These are phyloP conservation scores for Rhinella marina DNA, from an alignment of 2,797 vertebrate species.

Conservation along the genomic window DNA sequence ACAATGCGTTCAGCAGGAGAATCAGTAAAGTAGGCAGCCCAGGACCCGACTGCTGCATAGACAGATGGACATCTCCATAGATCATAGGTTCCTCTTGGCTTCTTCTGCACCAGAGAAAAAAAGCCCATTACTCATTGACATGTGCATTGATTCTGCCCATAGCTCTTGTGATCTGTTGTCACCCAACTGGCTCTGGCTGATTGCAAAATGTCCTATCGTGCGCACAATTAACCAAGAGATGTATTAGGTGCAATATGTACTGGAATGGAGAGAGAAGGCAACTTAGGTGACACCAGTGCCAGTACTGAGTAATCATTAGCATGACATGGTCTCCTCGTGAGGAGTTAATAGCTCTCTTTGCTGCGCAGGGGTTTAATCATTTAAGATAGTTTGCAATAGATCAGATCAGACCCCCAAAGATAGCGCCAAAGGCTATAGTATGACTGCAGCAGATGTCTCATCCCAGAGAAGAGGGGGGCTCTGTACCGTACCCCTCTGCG, in stretches of 20 bases:
- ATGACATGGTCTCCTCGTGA: neutral
- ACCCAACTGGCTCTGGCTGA: conserved; percentile 11
- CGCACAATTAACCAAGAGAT: neutral
- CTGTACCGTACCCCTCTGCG: neutral
- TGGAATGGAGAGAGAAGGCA: conserved; percentile 17
- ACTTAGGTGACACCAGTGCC: conserved; percentile 20
- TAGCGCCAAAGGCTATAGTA: neutral
- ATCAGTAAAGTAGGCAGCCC: neutral
- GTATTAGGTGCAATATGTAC: conserved; percentile 24
- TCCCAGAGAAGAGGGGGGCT: neutral
- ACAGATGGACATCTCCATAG: neutral
- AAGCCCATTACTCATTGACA: neutral
- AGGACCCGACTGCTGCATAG: neutral
- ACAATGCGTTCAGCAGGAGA: conserved; percentile 1
- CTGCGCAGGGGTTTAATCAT: neutral
- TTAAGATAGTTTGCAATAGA: neutral
- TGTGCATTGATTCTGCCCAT: neutral
- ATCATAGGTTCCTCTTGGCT: neutral
- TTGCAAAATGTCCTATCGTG: neutral
- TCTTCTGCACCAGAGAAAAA: neutral
- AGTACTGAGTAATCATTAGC: neutral
- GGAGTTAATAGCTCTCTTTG: neutral
- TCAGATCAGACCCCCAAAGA: neutral
- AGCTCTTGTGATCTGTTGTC: conserved; percentile 11
- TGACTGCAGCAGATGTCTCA: conserved; percentile 25